These are phyloP conservation scores for Remorina albescens DNA, from an alignment of 2,797 vertebrate species.

Conservation along the genomic window DNA sequence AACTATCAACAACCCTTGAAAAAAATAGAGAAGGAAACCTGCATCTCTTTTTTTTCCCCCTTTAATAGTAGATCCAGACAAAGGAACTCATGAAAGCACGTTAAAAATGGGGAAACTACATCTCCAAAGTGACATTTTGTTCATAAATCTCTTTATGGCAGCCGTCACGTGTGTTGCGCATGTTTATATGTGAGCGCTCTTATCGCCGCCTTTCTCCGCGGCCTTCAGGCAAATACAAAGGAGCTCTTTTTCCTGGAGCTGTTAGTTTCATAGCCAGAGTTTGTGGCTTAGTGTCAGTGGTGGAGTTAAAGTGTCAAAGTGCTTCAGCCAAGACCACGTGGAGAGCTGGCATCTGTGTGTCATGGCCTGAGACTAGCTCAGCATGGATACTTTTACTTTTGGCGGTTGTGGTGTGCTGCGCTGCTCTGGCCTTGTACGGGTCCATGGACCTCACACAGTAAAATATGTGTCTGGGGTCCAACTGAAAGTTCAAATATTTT, in stretches of 20 bases:
- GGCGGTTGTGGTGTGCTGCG: conserved; percentile 8
- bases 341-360: conserved; percentile 52
- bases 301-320: conserved; percentile 50
- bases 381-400: conserved; percentile 37
- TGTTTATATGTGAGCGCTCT: conserved; percentile 45
- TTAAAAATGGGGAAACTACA: conserved; percentile 20
- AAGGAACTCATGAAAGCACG: conserved; percentile 12
- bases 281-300: conserved; percentile 53
- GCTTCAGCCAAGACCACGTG: conserved; percentile 59
- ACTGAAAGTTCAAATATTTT: not conserved
- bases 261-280: conserved; percentile 66
- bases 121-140: conserved; percentile 47
- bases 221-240: conserved; percentile 50
- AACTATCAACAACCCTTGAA: not conserved
- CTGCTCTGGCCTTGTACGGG: not conserved
- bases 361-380: conserved; percentile 35
- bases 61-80: conserved; percentile 7
- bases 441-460: not conserved
- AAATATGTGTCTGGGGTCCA: not conserved
- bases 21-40: not conserved
- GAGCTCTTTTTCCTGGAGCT: conserved; percentile 50
- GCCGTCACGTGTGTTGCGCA: conserved; percentile 35
- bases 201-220: conserved; percentile 39
- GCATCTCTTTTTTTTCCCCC: not conserved
- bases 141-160: conserved; percentile 44